phyloP scores from a whole-genome alignment of 2,797 vertebrate genomes.

The Aeoliscus strigatus region DNA sequence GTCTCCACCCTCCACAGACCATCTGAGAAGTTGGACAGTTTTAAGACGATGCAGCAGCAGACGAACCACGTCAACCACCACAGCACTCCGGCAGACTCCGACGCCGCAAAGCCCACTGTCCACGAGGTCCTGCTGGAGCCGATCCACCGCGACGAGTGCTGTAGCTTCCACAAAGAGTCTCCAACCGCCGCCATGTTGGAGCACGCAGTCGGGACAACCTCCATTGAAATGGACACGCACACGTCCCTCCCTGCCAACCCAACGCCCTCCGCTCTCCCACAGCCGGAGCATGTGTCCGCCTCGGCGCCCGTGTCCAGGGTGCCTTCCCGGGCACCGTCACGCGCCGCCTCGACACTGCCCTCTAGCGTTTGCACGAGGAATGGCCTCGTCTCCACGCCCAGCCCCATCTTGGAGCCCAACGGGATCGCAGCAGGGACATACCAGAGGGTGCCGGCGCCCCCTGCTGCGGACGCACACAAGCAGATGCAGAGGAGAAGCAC shows the following conservation, averaged over 20 bases:
- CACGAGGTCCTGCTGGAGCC: conserved; percentile 72
- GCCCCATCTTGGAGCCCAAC: conserved; percentile 69
- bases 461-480: conserved; percentile 78
- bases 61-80: conserved; percentile 81
- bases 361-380: conserved; percentile 77
- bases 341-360: conserved; percentile 57
- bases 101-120: conserved; percentile 65
- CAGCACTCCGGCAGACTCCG: conserved; percentile 68
- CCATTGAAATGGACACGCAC: conserved; percentile 71
- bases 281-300: conserved; percentile 28
- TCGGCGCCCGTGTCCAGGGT: conserved; percentile 62
- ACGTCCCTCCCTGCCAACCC: conserved; percentile 59
- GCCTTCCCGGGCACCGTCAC: conserved; percentile 55
- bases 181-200: conserved; percentile 35
- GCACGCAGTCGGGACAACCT: conserved; percentile 3
- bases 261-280: neutral
- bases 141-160: conserved; percentile 46
- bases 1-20: conserved; percentile 56
- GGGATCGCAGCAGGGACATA: conserved; percentile 88
- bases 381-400: conserved; percentile 72
- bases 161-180: conserved; percentile 70
- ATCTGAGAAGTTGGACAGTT: conserved; percentile 74
- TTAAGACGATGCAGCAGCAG: conserved; percentile 81
- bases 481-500: conserved; percentile 86
- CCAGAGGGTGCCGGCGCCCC: conserved; percentile 76